Evolutionary conservation across 2,888 invertebrate genomes (phyloP).

Genomic region (Phytoseiulus persimilis): DNA sequence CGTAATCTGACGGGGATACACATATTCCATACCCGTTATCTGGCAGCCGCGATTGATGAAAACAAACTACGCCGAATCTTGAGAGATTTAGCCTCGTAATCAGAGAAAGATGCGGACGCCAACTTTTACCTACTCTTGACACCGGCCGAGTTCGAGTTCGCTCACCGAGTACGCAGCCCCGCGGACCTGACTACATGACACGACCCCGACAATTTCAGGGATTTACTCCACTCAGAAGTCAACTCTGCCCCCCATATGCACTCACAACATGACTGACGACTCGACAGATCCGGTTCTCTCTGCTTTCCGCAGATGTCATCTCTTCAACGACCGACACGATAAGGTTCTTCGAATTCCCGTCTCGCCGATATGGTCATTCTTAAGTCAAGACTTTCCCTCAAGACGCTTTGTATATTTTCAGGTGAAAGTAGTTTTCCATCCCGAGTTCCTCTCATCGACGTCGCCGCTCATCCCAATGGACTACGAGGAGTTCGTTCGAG

Average conservation of each 20-base stretch:
- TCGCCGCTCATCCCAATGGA: slow-evolving; percentile 95
- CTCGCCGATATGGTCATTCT: too few species aligned
- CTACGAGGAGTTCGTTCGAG: slow-evolving; percentile 97
- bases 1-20: neutral
- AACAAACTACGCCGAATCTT: too few species aligned
- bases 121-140: neutral
- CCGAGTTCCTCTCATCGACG: slow-evolving; percentile 92
- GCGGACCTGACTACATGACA: too few species aligned
- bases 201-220: neutral
- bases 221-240: slow-evolving; percentile 59
- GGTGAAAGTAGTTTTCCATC: slow-evolving; percentile 82
- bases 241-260: slow-evolving; percentile 88
- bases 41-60: too few species aligned
- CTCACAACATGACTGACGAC: slow-evolving; percentile 88
- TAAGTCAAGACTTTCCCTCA: too few species aligned
- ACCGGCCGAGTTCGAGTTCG: too few species aligned
- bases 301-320: slow-evolving; percentile 74
- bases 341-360: slow-evolving; percentile 68
- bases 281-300: slow-evolving; percentile 79
- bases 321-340: slow-evolving; percentile 87
- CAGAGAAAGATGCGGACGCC: neutral
- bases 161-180: too few species aligned
- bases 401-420: too few species aligned
- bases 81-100: neutral
- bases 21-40: slow-evolving; percentile 55